Conservation (phyloP, 2,113 vertebrate species). For the Tauraco erythrolophus region DNA sequence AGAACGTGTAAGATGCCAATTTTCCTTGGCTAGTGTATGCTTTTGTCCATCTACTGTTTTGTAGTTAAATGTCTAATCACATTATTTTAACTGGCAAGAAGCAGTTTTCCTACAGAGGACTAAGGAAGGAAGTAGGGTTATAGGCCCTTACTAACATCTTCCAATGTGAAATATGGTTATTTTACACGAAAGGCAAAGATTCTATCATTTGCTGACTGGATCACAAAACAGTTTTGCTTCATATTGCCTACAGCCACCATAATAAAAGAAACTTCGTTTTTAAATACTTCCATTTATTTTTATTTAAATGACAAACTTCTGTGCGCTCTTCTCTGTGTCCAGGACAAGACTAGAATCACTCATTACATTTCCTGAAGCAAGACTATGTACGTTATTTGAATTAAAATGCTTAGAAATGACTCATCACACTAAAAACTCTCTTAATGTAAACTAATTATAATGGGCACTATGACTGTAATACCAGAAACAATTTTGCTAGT, state of each 20-base stretch:
- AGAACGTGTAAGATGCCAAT: neutral
- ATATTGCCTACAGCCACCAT: neutral
- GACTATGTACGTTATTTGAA: neutral
- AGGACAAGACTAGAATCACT: neutral
- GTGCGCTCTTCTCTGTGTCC: fast-evolving
- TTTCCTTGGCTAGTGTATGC: neutral
- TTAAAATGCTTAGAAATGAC: neutral
- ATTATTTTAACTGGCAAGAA: neutral
- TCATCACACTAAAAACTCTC: neutral
- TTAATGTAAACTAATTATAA: neutral
- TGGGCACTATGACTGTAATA: neutral
- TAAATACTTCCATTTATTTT: neutral
- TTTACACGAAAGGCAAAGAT: neutral
- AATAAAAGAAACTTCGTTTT: neutral
- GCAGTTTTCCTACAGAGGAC: neutral
- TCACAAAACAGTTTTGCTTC: neutral
- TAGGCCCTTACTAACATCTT: neutral
- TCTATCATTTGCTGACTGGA: neutral
- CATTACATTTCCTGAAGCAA: neutral
- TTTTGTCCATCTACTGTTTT: neutral
- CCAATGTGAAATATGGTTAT: neutral
- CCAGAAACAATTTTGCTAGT: neutral
- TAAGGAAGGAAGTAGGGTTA: neutral
- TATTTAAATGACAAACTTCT: neutral
- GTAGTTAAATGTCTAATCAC: neutral